Evolutionary conservation across 2,797 vertebrate species (phyloP), one percentile per base, ranked within the genome.

Genomic region (Coreius guichenoti): DNA sequence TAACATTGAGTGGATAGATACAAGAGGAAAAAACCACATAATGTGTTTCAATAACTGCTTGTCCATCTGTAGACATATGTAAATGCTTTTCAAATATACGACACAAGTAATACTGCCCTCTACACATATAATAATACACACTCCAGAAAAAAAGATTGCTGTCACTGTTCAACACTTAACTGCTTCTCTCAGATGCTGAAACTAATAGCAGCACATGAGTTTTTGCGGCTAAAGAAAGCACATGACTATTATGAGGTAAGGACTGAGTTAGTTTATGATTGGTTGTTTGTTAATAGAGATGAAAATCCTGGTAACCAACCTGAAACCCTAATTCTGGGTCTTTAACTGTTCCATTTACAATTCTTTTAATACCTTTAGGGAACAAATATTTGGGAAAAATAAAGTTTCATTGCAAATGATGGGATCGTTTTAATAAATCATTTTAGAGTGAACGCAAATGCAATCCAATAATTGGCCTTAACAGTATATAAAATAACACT

Each of bases 81-180:
- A 56, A 76, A 76, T 76, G 21, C 74, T 14, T 76, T 56, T 23
- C 23, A 33, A 76, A 76, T 33, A 56, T 21, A 63, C 58, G 13
- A 26, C n/a, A 11, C 51, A 19, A 54, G 51, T 54, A 54, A 21
- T 6, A 54, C 19, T 14, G 13, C 61, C 26, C 61, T 63, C 19
- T 14, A 36, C 31, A 56, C 8, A 73, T 49, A 23, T 13, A 39
- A 23, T 13, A 73, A 19, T 5, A 51, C 45, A 74, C 2, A 70
- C 21, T 43, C 36, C 11, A 47, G 7, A 33, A 33, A 19, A 75
- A 33, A 21, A 54, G 17, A 36, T 9, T 61, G 54, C 13, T 43
- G 21, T 54, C 29, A 75, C 26, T n/a, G 74, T 58, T 75, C 29
- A 33, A 23, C 8, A 3, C 5, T 33, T 29, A 17, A 73, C n/a